Base-by-base conservation (phyloP, 1,140 invertebrate species). In the Papilio glaucus region DNA sequence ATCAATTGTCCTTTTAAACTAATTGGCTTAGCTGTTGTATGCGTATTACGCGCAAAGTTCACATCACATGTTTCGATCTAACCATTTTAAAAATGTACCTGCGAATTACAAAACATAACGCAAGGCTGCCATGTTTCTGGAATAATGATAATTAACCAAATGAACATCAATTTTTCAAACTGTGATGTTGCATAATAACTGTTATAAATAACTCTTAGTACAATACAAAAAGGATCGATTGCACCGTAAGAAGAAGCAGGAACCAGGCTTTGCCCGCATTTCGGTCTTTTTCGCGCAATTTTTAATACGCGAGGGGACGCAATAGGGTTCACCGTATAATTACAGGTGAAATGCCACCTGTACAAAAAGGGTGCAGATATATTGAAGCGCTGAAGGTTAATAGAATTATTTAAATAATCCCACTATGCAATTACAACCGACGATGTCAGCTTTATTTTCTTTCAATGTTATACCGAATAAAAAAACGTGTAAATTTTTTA, bases 261-360 rank as follows among this genome's bases (percentile, higher is more conserved):
- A 72, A 75, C 74, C 62, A 53, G 39, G 41, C 37, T 63, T 26
- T 21, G 41, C 82, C 79, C 79, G 81, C 75, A 85, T 85, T 21
- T 39, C 33, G 13, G 13, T 72, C 60, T 18, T 63, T 81, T 77
- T 81, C 78, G 69, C 67, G 60, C 49, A 57, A 45, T 68, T 68
- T 53, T 53, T 71, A 62, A 63, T 65, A 72, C 57, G 41, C 72
- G 78, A 81, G 81, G 75, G 77, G 75, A 57, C 49, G 0, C 70
- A 74, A 71, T 73, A 72, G 69, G 65, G 74, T 49, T 71, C 70
- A 74, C 74, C 65, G 72, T 69, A 57, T 77, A 77, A 80, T 83
- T 79, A 84, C 89, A 91, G 88, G 87, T 91, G 87, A 83, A 76
- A 75, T 72, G 72, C 65, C 87, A 91, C 89, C 89, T 91, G 89